Base-by-base conservation (phyloP, 2,797 vertebrate genomes). In the Microchirus variegatus region DNA sequence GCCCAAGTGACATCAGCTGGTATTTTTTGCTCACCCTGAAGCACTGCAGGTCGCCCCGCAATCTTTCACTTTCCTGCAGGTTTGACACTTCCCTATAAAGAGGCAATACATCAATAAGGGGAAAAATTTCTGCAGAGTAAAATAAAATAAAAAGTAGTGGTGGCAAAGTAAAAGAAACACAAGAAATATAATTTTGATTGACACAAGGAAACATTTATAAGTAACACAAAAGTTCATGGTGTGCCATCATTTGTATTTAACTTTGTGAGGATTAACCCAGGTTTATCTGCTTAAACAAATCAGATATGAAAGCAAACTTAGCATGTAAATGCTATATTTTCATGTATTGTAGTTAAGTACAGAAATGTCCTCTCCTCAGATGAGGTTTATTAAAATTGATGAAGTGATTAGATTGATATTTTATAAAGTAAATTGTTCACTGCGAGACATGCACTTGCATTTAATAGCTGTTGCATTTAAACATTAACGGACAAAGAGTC, bases 1-100 rank as follows among this genome's bases (percentile, higher is more conserved):
- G 65, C 80, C 82, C 50, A 42, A 69, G 70, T 80, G 75, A 86
- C 81, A 85, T 81, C 82, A 77, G 81, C 76, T 82, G 89, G 83
- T 89, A 87, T 91, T 91, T 91, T 87, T 79, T 83, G 70, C 73
- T 84, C 73, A 77, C 89, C 90, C 88, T 26, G 59, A 76, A 90
- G 91, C 76, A 18, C 75, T 89, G 67, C 78, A 63, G 71, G 84
- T 85, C 53, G 49, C 67, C 67, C 79, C 69, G 84, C 92, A 91
- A 94, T 94, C 84, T 83, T 87, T 94, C 92, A 94, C 87, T 64
- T 83, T 84, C 76, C 74, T 77, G 78, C 77, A 51, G 63, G 72
- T 90, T 89, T 93, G 92, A 92, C 92, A 93, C 75, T 53, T 90
- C 90, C 80, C 80, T 91, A 86, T 91, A 93, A 92, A 91, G 90